Evolutionary conservation across 35 echinoderm and acorn worm genomes (phyloP).

Genomic region (Eucidaris tribuloides): DNA sequence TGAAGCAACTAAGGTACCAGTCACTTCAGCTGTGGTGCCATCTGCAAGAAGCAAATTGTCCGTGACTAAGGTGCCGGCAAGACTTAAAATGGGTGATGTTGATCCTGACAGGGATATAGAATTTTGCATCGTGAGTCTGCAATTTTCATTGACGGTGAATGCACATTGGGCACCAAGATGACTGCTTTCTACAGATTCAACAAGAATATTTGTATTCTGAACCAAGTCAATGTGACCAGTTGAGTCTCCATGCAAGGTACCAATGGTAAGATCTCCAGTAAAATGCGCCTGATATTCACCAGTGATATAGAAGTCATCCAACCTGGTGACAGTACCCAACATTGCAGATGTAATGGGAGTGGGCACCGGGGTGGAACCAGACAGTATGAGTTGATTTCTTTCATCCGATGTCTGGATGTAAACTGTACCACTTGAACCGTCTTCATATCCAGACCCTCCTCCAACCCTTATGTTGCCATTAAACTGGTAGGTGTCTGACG

Average conservation of each 20-base stretch:
- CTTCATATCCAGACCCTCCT: conserved; percentile 19
- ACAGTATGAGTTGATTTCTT: conserved; percentile 26
- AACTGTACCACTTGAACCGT: conserved; percentile 59
- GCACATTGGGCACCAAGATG: conserved; percentile 41
- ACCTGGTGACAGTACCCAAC: conserved; percentile 1
- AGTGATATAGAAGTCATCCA: conserved; percentile 46
- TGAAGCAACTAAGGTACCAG: neutral
- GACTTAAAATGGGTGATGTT: neutral
- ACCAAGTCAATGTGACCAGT: conserved; percentile 34
- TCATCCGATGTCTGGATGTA: conserved; percentile 8
- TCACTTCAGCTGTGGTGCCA: neutral
- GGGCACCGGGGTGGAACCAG: conserved; percentile 26
- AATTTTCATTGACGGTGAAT: conserved; percentile 37
- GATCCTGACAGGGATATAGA: neutral
- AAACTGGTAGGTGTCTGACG: conserved; percentile 9
- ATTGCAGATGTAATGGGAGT: conserved; percentile 11
- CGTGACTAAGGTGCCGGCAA: conserved; percentile 39
- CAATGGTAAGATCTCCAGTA: conserved; percentile 5
- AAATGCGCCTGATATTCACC: conserved; percentile 26
- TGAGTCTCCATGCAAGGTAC: conserved; percentile 40
- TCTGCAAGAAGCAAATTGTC: conserved; percentile 6
- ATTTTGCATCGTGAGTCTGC: neutral
- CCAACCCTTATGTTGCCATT: conserved; percentile 42
- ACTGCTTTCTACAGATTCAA: neutral
- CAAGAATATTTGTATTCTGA: neutral